Percentiles rank a stretch among this genome's conserved stretches.
Conservation (phyloP, 2,797 vertebrate species). For the Enteromius anoplus region DNA sequence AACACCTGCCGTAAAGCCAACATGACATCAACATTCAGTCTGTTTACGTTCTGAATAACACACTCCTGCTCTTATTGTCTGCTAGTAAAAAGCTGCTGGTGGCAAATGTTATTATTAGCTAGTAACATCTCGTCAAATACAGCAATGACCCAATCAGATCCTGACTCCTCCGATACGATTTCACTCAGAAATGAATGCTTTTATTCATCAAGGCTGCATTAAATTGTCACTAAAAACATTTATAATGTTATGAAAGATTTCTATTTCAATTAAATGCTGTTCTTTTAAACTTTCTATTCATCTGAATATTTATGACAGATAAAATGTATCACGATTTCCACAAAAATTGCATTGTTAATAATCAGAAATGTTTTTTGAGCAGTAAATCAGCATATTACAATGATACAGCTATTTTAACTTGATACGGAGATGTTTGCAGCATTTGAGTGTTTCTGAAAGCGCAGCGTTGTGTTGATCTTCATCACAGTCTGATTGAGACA, state of each 20-base stretch:
- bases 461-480: background rate
- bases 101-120: background rate
- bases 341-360: background rate
- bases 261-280: background rate
- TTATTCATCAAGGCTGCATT: background rate
- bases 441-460: background rate
- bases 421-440: background rate
- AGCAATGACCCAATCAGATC: background rate
- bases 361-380: background rate
- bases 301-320: background rate
- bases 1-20: background rate
- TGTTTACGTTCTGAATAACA: background rate
- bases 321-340: background rate
- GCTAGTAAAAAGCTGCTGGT: background rate
- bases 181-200: background rate
- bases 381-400: background rate
- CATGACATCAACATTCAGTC: background rate
- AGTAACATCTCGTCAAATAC: background rate
- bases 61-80: background rate
- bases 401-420: background rate
- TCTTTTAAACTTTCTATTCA: background rate
- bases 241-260: background rate
- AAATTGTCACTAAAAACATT: background rate
- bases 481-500: background rate
- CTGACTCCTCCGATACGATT: background rate